Base-by-base conservation (phyloP, 2,113 vertebrate species). In the Crypturellus undulatus region DNA sequence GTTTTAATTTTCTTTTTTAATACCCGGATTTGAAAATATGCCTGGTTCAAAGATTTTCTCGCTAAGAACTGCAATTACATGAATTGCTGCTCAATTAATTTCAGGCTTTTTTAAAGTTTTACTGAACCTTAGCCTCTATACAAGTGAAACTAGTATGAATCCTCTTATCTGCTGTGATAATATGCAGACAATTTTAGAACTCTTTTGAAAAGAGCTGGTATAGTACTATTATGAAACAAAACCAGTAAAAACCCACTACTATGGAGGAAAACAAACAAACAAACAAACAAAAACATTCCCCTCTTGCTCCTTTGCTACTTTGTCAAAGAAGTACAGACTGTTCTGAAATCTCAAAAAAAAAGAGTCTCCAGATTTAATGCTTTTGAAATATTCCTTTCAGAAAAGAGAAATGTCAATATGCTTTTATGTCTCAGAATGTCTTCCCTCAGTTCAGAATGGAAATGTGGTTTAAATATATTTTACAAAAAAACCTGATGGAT, bases 401-500 rank as follows among this genome's bases (percentile, higher is more conserved):
- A 70, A 64, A 28, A 4, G 5, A 76, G 13, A 93, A 90, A 42
- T 13, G 2, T 13, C 68, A 10, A 20, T 3, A 2, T 49, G 6
- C 59, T 82, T 76, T 81, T 45, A 4, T 65, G 28, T 45, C 9
- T 82, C 21, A 60, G 38, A 63, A 68, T 34, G 1, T 34, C 2
- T 42, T 72, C 60, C 54, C 7, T 65, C 10, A 56, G 6, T 82
- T 69, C 14, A 60, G 12, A 10, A 17, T 17, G 56, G 5, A 47
- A 32, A 22, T 1, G 0, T 62, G 79, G 8, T 70, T 43, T 12
- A 47, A 24, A 8, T 10, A 42, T 0, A 0, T 85, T 77, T 88
- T 62, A 22, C 45, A 5, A 25, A 22, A 68, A 84, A 68, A 84
- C 34, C 34, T 47, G 1, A 4, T 59, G 4, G 10, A 49, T 1